Evolutionary conservation across 2,888 invertebrate genomes (phyloP), one percentile per base, ranked within the genome.

Genomic region (Hydrotaea cyrtoneurina): DNA sequence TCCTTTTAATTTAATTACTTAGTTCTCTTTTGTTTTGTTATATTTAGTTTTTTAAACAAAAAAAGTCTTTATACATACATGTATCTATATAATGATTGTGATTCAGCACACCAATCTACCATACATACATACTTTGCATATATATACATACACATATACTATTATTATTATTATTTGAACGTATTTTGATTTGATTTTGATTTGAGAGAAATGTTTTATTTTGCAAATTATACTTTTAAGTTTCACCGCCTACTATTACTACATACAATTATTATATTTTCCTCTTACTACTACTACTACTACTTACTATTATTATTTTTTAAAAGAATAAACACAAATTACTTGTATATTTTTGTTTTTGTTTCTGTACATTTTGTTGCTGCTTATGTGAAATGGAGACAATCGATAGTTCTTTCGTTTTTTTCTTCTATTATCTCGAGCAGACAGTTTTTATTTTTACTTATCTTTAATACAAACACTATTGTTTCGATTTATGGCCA

Each of bases 321-420:
- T 23, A 78, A 23, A 59, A 59, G 15, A 55, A 17, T 46, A 66
- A 78, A 57, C 36, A 59, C 57, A 64, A 23, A 80, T 15, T 59
- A 23, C 59, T 59, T 76, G 71, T 71, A 80, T 46, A 75, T 50
- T 10, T 71, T 62, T 71, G 57, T 17, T 66, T 59, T 19, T 19
- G 1, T 21, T 55, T 55, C 50, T 50, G n/a, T 50, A n/a, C 15
- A 50, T n/a, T 50, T 43, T 43, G n/a, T n/a, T 10, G 10, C 13
- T 43, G 15, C 15, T 3, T 1, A 7, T 50, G n/a, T 50, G 50
- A 15, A 39, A 3, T 39, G 39, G 50, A n/a, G n/a, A 50, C 15
- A 11, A 43, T 13, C 43, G n/a, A n/a, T n/a, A 31, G 31, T 7
- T 7, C 31, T n/a, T 50, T 50, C 7, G 2, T 31, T 31, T 31